Conservation (phyloP, 1,140 invertebrate genomes). For the Rhysida immarginata region DNA sequence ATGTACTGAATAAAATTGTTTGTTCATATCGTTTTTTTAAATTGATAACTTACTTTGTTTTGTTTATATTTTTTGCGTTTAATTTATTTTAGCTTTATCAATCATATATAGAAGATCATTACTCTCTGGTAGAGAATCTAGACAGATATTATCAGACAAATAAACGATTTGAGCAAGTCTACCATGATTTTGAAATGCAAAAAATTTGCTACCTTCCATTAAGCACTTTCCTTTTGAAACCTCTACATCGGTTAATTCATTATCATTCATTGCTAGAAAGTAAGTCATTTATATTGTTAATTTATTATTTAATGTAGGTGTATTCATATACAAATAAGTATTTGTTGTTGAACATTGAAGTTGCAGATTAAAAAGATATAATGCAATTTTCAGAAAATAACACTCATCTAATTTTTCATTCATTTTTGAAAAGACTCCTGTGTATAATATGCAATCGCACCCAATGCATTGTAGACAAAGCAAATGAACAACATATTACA, state of each 20-base stretch:
- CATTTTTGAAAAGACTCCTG: too few relatives aligned
- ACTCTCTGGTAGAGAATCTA: constrained; percentile 54
- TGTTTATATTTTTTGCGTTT: background rate
- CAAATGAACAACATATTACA: too few relatives aligned
- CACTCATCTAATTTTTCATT: too few relatives aligned
- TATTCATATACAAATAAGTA: too few relatives aligned
- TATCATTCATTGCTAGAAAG: constrained; percentile 68
- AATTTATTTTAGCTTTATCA: constrained; percentile 47
- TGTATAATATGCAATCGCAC: too few relatives aligned
- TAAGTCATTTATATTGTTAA: too few relatives aligned
- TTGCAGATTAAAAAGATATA: too few relatives aligned
- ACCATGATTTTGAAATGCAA: constrained; percentile 68
- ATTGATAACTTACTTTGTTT: background rate
- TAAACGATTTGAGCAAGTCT: constrained; percentile 56
- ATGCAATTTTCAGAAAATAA: too few relatives aligned
- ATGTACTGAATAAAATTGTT: constrained; percentile 1
- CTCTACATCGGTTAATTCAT: constrained; percentile 72
- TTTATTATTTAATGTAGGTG: too few relatives aligned
- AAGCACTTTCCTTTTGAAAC: constrained; percentile 70
- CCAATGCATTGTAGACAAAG: too few relatives aligned
- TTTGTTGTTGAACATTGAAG: too few relatives aligned
- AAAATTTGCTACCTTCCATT: constrained; percentile 76
- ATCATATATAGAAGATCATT: constrained; percentile 58
- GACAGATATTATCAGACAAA: constrained; percentile 54
- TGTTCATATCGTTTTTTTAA: background rate